Evolutionary conservation across 2,113 vertebrate genomes (phyloP).

Genomic region (Scomber colias): DNA sequence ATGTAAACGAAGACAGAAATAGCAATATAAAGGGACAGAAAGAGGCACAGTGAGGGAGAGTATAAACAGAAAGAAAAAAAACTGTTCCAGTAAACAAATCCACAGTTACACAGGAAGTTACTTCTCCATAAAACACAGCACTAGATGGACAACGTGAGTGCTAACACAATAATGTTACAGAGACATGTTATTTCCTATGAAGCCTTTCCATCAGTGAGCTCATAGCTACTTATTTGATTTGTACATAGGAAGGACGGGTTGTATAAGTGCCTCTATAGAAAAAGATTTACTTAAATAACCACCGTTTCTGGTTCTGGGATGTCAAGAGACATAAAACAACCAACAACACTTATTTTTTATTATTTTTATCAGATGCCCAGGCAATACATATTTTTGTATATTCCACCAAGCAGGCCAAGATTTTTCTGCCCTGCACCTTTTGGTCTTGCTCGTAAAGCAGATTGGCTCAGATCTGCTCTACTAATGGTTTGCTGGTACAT

Average conservation of each 20-base stretch:
- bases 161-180: constrained; percentile 57
- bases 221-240: constrained; percentile 71
- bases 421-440: neutral
- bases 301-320: constrained; percentile 3
- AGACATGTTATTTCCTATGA: constrained; percentile 72
- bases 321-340: constrained; percentile 13
- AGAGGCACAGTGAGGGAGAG: neutral
- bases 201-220: constrained; percentile 67
- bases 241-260: constrained; percentile 34
- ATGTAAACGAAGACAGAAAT: constrained; percentile 5
- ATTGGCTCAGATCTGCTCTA: neutral
- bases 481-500: neutral
- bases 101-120: constrained; percentile 11
- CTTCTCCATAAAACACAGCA: constrained; percentile 4
- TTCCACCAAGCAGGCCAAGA: neutral
- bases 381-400: neutral
- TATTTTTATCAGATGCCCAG: neutral
- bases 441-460: neutral
- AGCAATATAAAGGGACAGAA: constrained; percentile 1
- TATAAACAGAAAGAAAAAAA: neutral
- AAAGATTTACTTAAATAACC: constrained; percentile 51
- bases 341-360: neutral
- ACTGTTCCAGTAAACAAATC: no score
- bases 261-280: constrained; percentile 24
- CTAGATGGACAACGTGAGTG: constrained; percentile 47